Percentiles rank a stretch among this genome's conserved stretches.
Evolutionary conservation across 2,797 vertebrate species (phyloP).

Genomic region (Pseudotriccus pelzelni): DNA sequence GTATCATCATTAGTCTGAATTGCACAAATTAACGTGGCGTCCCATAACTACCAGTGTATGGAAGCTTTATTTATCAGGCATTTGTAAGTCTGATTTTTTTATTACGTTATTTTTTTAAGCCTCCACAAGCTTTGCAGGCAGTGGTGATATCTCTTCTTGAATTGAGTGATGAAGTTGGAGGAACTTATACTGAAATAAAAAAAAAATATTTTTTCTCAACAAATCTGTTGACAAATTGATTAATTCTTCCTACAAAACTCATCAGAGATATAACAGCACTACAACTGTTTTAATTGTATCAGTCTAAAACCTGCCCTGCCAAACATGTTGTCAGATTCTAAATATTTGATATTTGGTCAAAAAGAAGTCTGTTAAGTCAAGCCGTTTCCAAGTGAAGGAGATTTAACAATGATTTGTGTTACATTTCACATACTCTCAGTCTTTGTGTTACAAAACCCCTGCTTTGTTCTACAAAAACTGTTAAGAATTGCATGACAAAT

Average conservation of each 20-base stretch:
- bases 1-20: background rate
- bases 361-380: background rate
- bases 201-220: background rate
- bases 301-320: background rate
- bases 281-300: background rate
- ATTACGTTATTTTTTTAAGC: background rate
- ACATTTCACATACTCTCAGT: background rate
- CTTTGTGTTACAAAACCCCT: rapidly evolving
- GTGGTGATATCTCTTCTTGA: background rate
- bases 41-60: background rate
- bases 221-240: background rate
- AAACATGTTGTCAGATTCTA: background rate
- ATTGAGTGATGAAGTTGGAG: background rate
- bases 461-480: background rate
- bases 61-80: background rate
- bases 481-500: background rate
- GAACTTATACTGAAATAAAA: background rate
- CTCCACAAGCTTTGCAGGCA: background rate
- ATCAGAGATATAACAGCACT: background rate
- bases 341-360: background rate
- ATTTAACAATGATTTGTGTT: background rate
- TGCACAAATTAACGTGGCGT: background rate
- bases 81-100: background rate
- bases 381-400: background rate
- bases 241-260: background rate